phyloP scores from a whole-genome alignment of 2,888 invertebrate species.

The Scotopteryx bipunctaria region DNA sequence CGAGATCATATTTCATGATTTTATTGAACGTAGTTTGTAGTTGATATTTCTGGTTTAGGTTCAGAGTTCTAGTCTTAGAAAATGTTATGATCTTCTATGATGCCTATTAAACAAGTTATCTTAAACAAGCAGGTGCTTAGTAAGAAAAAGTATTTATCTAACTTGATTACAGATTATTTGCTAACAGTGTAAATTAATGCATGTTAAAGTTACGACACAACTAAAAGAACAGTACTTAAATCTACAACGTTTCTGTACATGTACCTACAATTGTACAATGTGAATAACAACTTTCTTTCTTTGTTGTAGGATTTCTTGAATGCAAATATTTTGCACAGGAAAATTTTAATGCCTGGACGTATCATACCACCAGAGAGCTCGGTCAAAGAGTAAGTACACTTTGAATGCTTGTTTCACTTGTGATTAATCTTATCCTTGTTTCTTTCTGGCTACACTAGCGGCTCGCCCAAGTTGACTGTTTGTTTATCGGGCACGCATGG shows the following conservation, averaged over 20 bases:
- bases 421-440: conserved; percentile 49
- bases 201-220: too few species aligned
- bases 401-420: conserved; percentile 43
- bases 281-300: conserved; percentile 36
- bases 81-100: neutral
- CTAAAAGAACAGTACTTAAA: too few species aligned
- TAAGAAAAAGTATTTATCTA: too few species aligned
- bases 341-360: conserved; percentile 73
- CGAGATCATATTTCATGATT: conserved; percentile 5
- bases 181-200: too few species aligned
- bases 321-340: conserved; percentile 66
- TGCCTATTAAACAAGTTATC: too few species aligned
- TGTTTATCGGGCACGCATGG: conserved; percentile 41
- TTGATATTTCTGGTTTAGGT: neutral
- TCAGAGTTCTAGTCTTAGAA: neutral
- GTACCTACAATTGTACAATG: too few species aligned
- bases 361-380: conserved; percentile 65
- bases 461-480: conserved; percentile 53
- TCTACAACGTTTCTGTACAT: too few species aligned
- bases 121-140: too few species aligned
- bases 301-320: conserved; percentile 67
- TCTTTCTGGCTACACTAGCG: conserved; percentile 9
- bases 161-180: too few species aligned
- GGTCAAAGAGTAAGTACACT: conserved; percentile 68
- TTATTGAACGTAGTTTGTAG: neutral